A percentile compares a stretch with the other conserved stretches of the same genome.
phyloP scores from a whole-genome alignment of 2,113 vertebrate species.

The Myxocyprinus asiaticus region DNA sequence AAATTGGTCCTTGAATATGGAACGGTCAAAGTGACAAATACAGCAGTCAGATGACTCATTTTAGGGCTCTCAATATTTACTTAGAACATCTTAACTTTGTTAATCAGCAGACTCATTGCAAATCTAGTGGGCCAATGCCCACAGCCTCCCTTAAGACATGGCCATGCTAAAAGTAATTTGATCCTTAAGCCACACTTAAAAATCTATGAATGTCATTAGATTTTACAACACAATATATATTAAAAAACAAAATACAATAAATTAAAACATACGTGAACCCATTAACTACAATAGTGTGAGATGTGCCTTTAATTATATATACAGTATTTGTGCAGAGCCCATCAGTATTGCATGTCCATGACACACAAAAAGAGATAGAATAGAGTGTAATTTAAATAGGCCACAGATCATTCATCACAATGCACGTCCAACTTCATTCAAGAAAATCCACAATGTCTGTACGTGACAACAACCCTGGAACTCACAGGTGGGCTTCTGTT shows the following conservation, averaged over 20 bases:
- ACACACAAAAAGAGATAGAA: not conserved
- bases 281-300: no score
- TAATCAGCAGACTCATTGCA: not conserved
- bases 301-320: slow-evolving; percentile 8
- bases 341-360: not conserved
- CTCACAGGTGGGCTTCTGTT: not conserved
- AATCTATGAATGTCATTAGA: no score
- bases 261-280: not conserved
- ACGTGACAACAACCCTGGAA: no score
- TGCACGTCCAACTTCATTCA: not conserved
- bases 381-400: not conserved
- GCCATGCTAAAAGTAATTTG: no score
- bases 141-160: no score
- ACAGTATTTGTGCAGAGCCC: not conserved
- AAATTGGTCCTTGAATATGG: not conserved
- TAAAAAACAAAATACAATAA: no score
- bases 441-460: not conserved
- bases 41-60: not conserved
- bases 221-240: no score
- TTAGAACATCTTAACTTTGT: not conserved
- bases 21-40: not conserved
- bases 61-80: not conserved
- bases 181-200: no score
- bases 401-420: not conserved
- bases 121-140: no score